A percentile compares a stretch with the other conserved stretches of the same genome.
These are phyloP conservation scores for Platalea minor DNA, from an alignment of 2,797 vertebrate species.

Conservation along the genomic window DNA sequence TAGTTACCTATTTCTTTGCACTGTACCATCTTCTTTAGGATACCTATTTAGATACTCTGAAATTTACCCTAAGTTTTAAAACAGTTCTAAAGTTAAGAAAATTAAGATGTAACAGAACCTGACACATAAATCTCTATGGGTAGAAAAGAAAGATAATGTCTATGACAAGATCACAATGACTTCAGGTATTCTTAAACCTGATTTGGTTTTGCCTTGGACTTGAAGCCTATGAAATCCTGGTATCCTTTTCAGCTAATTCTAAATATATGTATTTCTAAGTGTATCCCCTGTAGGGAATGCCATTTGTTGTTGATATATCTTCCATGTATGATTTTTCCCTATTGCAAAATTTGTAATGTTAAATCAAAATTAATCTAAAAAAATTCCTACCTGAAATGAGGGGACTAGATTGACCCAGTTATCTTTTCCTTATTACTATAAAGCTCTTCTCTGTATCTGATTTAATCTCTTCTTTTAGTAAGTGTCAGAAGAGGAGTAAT, in stretches of 20 bases:
- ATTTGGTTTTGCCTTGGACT: background rate
- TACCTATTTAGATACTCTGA: background rate
- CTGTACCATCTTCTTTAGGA: background rate
- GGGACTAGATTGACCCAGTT: background rate
- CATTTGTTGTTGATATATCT: background rate
- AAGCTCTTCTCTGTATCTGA: background rate
- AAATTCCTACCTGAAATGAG: background rate
- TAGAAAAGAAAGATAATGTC: background rate
- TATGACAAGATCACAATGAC: background rate
- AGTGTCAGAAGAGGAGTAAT: background rate
- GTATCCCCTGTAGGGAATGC: background rate
- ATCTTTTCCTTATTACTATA: background rate
- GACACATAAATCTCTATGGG: background rate
- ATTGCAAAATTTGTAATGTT: background rate
- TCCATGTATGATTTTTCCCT: background rate
- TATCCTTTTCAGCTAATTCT: background rate
- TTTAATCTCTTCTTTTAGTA: background rate
- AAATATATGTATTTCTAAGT: background rate
- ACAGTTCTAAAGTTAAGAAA: background rate
- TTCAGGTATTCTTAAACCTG: background rate
- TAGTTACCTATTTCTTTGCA: background rate
- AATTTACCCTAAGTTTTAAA: background rate
- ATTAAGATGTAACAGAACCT: background rate
- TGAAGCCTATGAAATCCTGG: background rate
- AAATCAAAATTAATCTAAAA: background rate